These are phyloP conservation scores for Uromys caudimaculatus DNA, from an alignment of 2,797 vertebrate genomes.

Conservation along the genomic window DNA sequence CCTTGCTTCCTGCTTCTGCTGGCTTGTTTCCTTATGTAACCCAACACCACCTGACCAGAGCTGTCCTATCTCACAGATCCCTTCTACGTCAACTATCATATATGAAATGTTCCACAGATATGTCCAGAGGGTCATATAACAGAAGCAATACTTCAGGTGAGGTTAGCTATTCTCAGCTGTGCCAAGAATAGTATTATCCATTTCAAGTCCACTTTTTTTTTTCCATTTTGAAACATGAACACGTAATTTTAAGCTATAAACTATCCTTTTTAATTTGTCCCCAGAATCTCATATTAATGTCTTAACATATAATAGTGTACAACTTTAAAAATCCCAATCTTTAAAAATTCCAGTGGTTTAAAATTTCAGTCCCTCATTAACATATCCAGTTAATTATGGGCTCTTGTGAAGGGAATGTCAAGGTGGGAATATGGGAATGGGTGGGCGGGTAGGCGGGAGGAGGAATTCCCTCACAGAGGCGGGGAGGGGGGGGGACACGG, in stretches of 20 bases:
- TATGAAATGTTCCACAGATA: background rate
- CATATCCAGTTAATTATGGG: background rate
- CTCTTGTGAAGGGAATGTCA: too few species aligned
- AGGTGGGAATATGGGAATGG: too few species aligned
- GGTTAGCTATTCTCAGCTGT: background rate
- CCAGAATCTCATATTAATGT: background rate
- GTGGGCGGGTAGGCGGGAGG: too few species aligned
- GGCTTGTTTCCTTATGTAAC: background rate
- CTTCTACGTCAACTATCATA: background rate
- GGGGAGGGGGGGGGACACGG: too few species aligned
- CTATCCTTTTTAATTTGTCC: background rate
- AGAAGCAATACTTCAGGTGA: background rate
- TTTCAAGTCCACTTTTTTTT: background rate
- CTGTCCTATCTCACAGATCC: background rate
- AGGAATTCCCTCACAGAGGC: too few species aligned
- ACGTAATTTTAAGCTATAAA: background rate
- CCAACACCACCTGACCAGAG: background rate
- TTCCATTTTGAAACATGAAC: background rate
- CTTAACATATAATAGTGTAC: background rate
- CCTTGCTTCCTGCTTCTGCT: background rate
- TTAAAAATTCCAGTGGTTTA: background rate
- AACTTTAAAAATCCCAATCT: background rate
- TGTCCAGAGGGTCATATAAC: background rate
- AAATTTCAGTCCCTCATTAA: background rate
- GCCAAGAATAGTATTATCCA: background rate